These are phyloP conservation scores for Cosmia pyralina DNA, from an alignment of 2,888 invertebrate species.

Conservation along the genomic window DNA sequence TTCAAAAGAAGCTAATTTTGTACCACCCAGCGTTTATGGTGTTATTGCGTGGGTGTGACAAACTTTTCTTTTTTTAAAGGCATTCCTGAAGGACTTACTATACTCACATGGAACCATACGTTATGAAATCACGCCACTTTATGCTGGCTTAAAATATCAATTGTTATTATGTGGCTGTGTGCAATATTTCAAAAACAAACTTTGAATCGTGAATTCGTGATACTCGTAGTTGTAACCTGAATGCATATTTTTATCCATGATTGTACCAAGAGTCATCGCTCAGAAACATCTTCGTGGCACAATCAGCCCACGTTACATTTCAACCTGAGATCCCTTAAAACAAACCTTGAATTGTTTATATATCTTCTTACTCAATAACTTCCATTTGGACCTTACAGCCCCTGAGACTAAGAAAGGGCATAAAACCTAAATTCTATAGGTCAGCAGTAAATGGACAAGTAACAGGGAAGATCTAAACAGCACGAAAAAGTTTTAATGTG, in stretches of 20 bases:
- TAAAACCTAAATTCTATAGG: conserved; percentile 72
- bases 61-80: conserved; percentile 28
- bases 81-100: conserved; percentile 37
- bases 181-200: background rate
- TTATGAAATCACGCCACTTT: conserved; percentile 34
- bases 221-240: background rate
- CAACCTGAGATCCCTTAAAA: conserved; percentile 6
- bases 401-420: conserved; percentile 63
- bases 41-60: conserved; percentile 50
- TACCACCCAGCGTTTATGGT: conserved; percentile 50
- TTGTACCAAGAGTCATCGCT: background rate
- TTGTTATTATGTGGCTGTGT: conserved; percentile 1
- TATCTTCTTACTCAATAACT: conserved; percentile 58
- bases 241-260: background rate
- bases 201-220: background rate
- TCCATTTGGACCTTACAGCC: conserved; percentile 51
- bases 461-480: conserved; percentile 62
- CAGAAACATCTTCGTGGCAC: background rate
- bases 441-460: conserved; percentile 70
- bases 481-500: conserved; percentile 83
- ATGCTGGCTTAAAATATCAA: background rate
- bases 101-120: conserved; percentile 18
- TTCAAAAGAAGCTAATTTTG: conserved; percentile 59
- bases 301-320: background rate
- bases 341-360: conserved; percentile 15